Conservation (phyloP, 2,888 invertebrate genomes). For the Willowsia nigromaculata region DNA sequence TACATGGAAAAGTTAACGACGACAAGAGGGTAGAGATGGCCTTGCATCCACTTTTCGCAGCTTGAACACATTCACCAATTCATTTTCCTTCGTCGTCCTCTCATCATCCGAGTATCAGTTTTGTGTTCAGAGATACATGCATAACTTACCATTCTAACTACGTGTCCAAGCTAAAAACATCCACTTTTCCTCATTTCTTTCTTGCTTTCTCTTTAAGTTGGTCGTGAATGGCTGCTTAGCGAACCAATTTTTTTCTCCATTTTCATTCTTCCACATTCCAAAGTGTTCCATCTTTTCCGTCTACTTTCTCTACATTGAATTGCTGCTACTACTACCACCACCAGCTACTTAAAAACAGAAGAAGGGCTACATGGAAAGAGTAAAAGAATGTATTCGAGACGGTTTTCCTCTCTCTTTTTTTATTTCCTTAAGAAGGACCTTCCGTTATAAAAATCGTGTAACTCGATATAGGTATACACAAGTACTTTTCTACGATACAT, state of each 20-base stretch:
- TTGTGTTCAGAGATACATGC: conserved; percentile 3
- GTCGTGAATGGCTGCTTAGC: conserved; percentile 49
- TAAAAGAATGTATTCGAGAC: background rate
- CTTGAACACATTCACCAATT: background rate
- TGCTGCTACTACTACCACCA: background rate
- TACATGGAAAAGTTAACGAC: background rate
- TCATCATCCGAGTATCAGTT: background rate
- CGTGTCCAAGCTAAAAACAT: conserved; percentile 1
- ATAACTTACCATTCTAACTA: background rate
- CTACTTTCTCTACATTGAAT: conserved; percentile 25
- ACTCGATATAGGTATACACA: background rate
- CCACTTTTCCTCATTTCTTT: background rate
- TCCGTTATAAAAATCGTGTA: background rate
- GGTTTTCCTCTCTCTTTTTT: background rate
- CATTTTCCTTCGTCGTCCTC: background rate
- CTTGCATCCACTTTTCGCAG: conserved; percentile 29
- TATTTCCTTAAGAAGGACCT: background rate
- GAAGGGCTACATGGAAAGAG: background rate
- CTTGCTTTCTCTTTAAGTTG: background rate
- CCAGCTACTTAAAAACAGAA: conserved; percentile 33
- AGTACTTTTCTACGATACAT: background rate
- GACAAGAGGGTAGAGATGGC: conserved; percentile 24
- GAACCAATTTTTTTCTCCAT: conserved; percentile 49
- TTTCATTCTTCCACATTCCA: conserved; percentile 47
- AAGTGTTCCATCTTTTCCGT: conserved; percentile 24